Evolutionary conservation across 2,888 invertebrate genomes (phyloP).

Genomic region (Chloroclystis v-ata): DNA sequence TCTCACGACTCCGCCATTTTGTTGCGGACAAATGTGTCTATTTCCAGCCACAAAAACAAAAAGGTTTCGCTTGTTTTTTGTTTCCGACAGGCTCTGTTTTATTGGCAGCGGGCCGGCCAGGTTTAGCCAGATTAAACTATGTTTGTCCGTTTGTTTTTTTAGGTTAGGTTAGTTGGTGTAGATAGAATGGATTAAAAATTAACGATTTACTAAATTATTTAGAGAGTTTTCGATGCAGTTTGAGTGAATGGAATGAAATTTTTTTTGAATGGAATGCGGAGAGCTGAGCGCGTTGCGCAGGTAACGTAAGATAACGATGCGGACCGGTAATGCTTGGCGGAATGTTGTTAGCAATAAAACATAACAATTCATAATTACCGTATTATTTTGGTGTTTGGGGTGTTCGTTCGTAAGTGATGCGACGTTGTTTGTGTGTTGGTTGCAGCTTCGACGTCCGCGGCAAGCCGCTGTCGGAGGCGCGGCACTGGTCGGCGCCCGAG

Average conservation of each 20-base stretch:
- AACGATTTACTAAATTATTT: conserved; percentile 21
- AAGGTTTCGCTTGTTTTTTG: conserved; percentile 18
- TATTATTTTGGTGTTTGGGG: too few species aligned
- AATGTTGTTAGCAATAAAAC: neutral
- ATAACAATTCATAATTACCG: too few species aligned
- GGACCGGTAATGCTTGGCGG: too few species aligned
- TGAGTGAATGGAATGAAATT: neutral
- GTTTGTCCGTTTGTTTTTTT: conserved; percentile 25
- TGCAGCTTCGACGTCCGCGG: conserved; percentile 92
- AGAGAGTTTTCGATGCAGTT: conserved; percentile 19
- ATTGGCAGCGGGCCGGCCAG: conserved; percentile 25
- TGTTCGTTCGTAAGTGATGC: too few species aligned
- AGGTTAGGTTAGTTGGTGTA: conserved; percentile 15
- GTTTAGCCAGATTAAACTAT: conserved; percentile 30
- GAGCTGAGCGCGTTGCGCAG: too few species aligned
- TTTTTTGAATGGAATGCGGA: too few species aligned
- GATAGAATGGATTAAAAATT: conserved; percentile 15
- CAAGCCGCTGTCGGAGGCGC: conserved; percentile 86
- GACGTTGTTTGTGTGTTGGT: too few species aligned
- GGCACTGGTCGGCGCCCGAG: conserved; percentile 91
- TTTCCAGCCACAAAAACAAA: conserved; percentile 25
- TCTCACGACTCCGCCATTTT: conserved; percentile 32
- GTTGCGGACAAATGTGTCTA: conserved; percentile 23
- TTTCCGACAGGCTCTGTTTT: conserved; percentile 24
- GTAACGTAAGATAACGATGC: too few species aligned